Base-by-base conservation (phyloP, 2,888 invertebrate species). In the Seira musarum region DNA sequence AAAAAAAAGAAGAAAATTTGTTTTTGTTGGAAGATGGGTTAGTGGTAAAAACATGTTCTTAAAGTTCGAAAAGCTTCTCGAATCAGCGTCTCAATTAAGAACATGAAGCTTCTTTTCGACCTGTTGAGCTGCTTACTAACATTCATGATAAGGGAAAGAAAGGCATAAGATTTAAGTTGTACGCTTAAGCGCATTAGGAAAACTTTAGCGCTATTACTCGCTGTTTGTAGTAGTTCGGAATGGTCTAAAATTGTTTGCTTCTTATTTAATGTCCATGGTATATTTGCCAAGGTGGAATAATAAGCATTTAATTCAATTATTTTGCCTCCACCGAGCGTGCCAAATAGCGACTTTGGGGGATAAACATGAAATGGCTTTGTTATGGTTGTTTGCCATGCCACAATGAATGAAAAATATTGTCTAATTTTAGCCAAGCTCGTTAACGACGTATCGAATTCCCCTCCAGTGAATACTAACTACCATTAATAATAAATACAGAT, bases 51-150 rank as follows among this genome's bases (percentile, higher is more conserved):
- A 8, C 30, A 8, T 30, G 13, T 53, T 53, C 6, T 40, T 40
- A 40, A 40, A 40, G 6, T 40, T 13, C 40, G 6, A 40, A 40
- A 40, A 40, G 53, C 53, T 17, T 53, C 53, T 17, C 2, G 13
- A 53, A 17, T 53, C 53, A 53, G 17, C 17, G 53, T 15, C 15
- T 53, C 53, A 53, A 53, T 53, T 53, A 40, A 40, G 13, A 6
- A 53, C 17, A 53, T 53, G 17, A 53, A 53, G 17, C n/a, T 17
- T 15, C 53, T 17, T 53, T 53, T 13, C 53, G 53, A 53, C 53
- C 53, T 53, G 53, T 53, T 53, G 53, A 53, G 53, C 53, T 2
- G 53, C 53, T 53, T 53, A 53, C 13, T 53, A 8, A n/a, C n/a
- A 6, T 40, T 53, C 13, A 17, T 8, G 53, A 53, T 3, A 13